Conservation (phyloP, 2,113 vertebrate genomes). For the Phoenicopterus ruber region DNA sequence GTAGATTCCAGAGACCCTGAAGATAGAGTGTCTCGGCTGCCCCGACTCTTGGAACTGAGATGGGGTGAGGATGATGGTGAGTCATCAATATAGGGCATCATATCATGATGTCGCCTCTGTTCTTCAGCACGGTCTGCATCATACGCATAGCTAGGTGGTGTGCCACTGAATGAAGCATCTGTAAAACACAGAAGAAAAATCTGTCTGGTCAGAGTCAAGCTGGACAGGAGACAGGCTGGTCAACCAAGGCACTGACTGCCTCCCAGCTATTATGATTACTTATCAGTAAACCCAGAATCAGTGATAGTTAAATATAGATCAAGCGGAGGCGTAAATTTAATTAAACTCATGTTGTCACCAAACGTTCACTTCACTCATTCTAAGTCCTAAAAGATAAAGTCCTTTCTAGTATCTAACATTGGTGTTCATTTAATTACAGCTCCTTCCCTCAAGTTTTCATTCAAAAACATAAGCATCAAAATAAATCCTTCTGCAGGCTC, state of each 20-base stretch:
- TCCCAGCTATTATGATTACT: neutral
- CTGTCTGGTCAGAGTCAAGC: neutral
- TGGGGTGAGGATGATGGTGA: slow-evolving; percentile 94
- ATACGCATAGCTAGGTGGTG: slow-evolving; percentile 81
- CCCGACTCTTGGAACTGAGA: slow-evolving; percentile 91
- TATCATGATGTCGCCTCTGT: slow-evolving; percentile 86
- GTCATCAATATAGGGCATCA: slow-evolving; percentile 93
- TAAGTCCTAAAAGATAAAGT: neutral
- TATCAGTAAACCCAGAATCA: neutral
- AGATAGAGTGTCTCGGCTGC: slow-evolving; percentile 84
- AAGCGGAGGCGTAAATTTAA: neutral
- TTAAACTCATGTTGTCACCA: neutral
- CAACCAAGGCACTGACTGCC: neutral
- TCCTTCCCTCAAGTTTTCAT: neutral
- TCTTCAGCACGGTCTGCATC: slow-evolving; percentile 88
- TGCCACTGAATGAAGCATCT: slow-evolving; percentile 86
- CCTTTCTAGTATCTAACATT: neutral
- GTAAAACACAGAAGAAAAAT: slow-evolving; percentile 31
- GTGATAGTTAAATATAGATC: neutral
- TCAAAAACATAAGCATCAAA: neutral
- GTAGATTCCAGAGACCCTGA: slow-evolving; percentile 86
- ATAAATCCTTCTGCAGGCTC: neutral
- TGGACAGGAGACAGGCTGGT: neutral
- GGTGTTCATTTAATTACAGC: neutral
- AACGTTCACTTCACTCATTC: neutral